Evolutionary conservation across 2,888 invertebrate species (phyloP).

Genomic region (Thereva unica): DNA sequence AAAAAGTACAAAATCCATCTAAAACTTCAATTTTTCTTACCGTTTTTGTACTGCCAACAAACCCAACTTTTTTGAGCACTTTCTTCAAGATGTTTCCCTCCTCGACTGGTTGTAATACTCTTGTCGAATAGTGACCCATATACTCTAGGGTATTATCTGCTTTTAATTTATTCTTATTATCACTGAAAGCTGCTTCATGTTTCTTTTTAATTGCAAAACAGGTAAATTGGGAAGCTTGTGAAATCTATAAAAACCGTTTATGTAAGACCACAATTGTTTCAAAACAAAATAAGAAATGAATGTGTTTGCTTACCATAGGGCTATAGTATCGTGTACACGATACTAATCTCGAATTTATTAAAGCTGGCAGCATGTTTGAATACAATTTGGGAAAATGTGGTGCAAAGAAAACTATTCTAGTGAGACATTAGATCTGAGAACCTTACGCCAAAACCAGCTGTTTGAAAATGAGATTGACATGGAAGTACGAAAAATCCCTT

Average conservation of each 20-base stretch:
- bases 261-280: constrained; percentile 2
- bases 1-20: not conserved
- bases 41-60: constrained; percentile 63
- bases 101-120: constrained; percentile 42
- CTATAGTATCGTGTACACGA: not conserved
- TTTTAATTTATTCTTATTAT: not conserved
- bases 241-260: constrained; percentile 17
- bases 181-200: not conserved
- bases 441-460: no score
- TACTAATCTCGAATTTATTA: no score
- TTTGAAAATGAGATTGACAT: no score
- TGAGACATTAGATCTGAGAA: no score
- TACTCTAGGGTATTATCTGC: not conserved
- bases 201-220: not conserved
- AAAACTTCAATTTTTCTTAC: constrained; percentile 52
- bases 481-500: no score
- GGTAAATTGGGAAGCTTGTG: constrained; percentile 13
- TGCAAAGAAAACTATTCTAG: no score
- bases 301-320: constrained; percentile 1
- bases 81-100: constrained; percentile 63
- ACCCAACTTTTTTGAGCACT: constrained; percentile 65
- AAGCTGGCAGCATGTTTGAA: no score
- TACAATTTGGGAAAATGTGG: no score
- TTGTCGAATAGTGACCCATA: constrained; percentile 9
- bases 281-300: not conserved